Percentiles rank a stretch among this genome's conserved stretches.
These are phyloP conservation scores for Ostrea edulis DNA, from an alignment of 1,140 invertebrate species.

Conservation along the genomic window DNA sequence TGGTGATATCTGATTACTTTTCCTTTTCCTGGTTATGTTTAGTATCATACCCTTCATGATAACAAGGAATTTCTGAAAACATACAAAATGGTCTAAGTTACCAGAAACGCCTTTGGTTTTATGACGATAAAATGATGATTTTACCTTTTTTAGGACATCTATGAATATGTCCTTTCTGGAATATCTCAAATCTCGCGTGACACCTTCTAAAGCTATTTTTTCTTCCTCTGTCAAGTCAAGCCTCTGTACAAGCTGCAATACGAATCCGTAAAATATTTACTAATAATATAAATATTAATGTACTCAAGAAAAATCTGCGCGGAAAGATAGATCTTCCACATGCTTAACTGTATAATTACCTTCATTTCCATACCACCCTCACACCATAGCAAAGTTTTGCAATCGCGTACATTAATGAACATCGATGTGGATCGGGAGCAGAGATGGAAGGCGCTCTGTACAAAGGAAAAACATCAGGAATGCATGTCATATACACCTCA, in stretches of 20 bases:
- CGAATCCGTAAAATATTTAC: too few relatives aligned
- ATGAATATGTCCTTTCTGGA: not conserved
- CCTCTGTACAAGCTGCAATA: not conserved
- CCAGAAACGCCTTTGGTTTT: not conserved
- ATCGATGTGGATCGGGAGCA: not conserved
- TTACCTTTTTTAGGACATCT: not conserved
- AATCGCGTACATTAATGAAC: not conserved
- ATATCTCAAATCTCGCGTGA: not conserved
- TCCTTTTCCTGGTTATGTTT: not conserved
- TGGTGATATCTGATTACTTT: not conserved
- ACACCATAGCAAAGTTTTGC: constrained; percentile 1
- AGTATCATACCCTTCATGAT: not conserved
- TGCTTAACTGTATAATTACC: not conserved
- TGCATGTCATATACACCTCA: too few relatives aligned
- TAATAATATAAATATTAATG: too few relatives aligned
- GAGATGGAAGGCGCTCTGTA: not conserved
- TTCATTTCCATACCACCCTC: not conserved
- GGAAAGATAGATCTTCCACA: too few relatives aligned
- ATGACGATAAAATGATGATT: not conserved
- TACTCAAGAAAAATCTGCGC: too few relatives aligned
- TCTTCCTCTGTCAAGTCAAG: not conserved
- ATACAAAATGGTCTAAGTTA: not conserved
- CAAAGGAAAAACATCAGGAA: not conserved
- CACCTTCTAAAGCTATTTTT: not conserved
- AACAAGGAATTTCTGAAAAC: not conserved